phyloP scores from a whole-genome alignment of 2,797 vertebrate genomes.

The Uromys caudimaculatus region DNA sequence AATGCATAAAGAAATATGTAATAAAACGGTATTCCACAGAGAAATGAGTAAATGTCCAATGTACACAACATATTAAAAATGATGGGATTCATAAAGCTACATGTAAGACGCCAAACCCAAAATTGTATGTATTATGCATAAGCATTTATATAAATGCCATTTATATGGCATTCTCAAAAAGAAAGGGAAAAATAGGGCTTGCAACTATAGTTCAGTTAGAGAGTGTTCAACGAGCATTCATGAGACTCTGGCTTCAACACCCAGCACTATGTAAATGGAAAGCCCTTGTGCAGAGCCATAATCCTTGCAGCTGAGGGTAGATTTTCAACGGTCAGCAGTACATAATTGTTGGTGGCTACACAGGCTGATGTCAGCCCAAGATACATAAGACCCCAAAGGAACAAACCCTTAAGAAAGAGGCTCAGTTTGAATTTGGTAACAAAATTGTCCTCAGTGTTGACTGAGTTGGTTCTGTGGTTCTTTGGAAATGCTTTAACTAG shows the following conservation, averaged over 20 bases:
- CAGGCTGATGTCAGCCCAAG: neutral
- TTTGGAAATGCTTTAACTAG: neutral
- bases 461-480: neutral
- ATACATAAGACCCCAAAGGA: neutral
- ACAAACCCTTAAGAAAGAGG: neutral
- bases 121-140: neutral
- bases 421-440: neutral
- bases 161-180: neutral
- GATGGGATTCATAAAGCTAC: neutral
- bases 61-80: neutral
- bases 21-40: neutral
- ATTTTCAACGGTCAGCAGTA: neutral
- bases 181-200: neutral
- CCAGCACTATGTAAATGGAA: neutral
- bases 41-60: neutral
- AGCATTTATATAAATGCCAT: neutral
- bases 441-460: neutral
- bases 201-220: neutral
- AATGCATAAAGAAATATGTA: neutral
- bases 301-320: neutral
- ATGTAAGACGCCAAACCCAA: neutral
- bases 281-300: neutral
- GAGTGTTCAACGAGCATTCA: fast-evolving
- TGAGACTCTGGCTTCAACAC: neutral
- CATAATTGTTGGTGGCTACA: neutral